Conservation (phyloP, 37 sponge, comb jelly and placozoan genomes). For the Crambe crambe region DNA sequence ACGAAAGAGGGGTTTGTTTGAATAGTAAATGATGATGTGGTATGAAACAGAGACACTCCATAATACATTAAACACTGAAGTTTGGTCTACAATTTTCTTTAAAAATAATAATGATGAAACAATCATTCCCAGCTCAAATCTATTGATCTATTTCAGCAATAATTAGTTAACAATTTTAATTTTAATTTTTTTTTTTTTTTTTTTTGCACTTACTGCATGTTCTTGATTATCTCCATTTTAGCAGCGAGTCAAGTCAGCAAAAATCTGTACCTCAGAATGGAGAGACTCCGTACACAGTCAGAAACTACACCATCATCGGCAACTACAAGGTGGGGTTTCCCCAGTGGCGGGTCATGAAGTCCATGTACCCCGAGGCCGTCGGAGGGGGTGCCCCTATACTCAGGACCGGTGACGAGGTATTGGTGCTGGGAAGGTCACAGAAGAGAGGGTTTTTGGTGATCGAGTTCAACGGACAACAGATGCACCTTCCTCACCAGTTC, state of each 20-base stretch:
- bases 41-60: too few relatives aligned
- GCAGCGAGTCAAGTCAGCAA: background rate
- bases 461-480: slow-evolving; percentile 52
- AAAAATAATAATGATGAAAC: too few relatives aligned
- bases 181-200: too few relatives aligned
- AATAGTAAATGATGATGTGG: background rate
- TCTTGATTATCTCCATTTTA: too few relatives aligned
- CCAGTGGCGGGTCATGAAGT: slow-evolving; percentile 85
- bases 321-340: slow-evolving; percentile 82
- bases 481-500: slow-evolving; percentile 75
- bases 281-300: slow-evolving; percentile 14
- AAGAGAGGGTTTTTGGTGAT: slow-evolving; percentile 78
- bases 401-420: slow-evolving; percentile 66
- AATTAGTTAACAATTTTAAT: too few relatives aligned
- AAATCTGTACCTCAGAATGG: slow-evolving; percentile 1
- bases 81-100: too few relatives aligned
- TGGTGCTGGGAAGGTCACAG: slow-evolving; percentile 68
- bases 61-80: too few relatives aligned
- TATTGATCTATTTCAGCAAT: too few relatives aligned
- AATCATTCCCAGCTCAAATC: too few relatives aligned
- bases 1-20: background rate
- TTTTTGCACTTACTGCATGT: too few relatives aligned
- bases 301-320: slow-evolving; percentile 84
- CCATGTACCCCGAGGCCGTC: slow-evolving; percentile 41
- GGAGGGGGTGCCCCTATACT: slow-evolving; percentile 16